Percentiles rank a stretch among this genome's conserved stretches.
Conservation (phyloP, 2,113 vertebrate genomes). For the Lamprotornis superbus region DNA sequence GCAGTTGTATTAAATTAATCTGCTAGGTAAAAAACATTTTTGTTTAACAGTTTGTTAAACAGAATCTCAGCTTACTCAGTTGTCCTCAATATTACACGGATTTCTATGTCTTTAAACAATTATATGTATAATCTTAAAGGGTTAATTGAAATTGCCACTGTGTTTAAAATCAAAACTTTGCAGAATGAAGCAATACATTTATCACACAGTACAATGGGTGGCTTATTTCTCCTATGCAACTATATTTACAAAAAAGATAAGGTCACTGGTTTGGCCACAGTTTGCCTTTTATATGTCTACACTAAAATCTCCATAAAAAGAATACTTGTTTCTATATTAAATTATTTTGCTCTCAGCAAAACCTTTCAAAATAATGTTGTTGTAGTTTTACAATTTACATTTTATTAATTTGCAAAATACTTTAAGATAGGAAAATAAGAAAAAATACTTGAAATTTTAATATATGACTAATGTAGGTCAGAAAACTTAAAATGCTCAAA, state of each 20-base stretch:
- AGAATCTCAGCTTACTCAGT: background rate
- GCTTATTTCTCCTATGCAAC: background rate
- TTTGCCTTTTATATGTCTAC: background rate
- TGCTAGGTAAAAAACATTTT: background rate
- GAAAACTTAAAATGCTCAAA: slow-evolving; percentile 51
- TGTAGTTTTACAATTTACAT: background rate
- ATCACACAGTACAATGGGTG: background rate
- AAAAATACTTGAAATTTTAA: background rate
- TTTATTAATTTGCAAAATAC: background rate
- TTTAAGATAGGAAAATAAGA: background rate
- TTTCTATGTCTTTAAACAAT: background rate
- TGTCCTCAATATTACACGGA: background rate
- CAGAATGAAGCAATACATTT: background rate
- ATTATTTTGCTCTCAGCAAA: background rate
- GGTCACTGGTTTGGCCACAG: background rate
- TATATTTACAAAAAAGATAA: background rate
- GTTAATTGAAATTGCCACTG: background rate
- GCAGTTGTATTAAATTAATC: background rate
- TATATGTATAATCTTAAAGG: background rate
- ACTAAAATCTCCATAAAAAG: background rate
- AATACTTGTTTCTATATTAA: background rate
- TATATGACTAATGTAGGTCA: background rate
- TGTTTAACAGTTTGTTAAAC: background rate
- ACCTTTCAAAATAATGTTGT: background rate
- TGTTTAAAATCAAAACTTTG: background rate